phyloP scores from a whole-genome alignment of 23 tunicate genomes.

The Corella eumyota region DNA sequence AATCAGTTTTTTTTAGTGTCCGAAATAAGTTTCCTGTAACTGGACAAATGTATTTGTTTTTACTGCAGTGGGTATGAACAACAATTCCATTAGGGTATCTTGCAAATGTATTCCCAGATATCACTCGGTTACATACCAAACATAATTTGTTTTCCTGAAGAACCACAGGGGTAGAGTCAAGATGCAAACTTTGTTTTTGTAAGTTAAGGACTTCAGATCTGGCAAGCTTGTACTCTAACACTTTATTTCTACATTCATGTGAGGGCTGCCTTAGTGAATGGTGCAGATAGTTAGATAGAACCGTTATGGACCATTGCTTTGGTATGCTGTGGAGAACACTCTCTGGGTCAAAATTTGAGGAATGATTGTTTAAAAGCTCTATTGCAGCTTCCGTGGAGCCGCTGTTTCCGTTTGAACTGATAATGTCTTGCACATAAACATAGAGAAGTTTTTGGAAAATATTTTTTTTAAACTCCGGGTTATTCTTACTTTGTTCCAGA shows the following conservation, averaged over 20 bases:
- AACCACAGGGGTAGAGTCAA: constrained; percentile 23
- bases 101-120: constrained; percentile 33
- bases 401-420: constrained; percentile 5
- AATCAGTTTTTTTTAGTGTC: constrained; percentile 4
- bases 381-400: constrained; percentile 34
- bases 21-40: constrained; percentile 81
- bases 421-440: constrained; percentile 49
- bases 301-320: constrained; percentile 46
- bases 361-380: constrained; percentile 44
- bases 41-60: constrained; percentile 68
- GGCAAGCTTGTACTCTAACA: constrained; percentile 31
- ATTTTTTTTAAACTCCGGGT: constrained; percentile 9
- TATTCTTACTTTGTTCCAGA: constrained; percentile 25
- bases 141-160: constrained; percentile 53
- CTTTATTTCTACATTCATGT: constrained; percentile 18
- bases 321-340: constrained; percentile 49
- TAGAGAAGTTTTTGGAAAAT: constrained; percentile 37
- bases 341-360: constrained; percentile 52
- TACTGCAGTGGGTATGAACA: constrained; percentile 67
- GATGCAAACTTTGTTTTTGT: constrained; percentile 15
- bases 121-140: constrained; percentile 32
- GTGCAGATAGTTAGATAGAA: constrained; percentile 28
- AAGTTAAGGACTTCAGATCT: constrained; percentile 17
- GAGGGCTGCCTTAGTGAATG: constrained; percentile 10
- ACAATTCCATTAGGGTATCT: constrained; percentile 74